Percentiles rank a stretch among this genome's conserved stretches.
Evolutionary conservation across 2,888 invertebrate species (phyloP).

Genomic region (Synergus laeviventris): DNA sequence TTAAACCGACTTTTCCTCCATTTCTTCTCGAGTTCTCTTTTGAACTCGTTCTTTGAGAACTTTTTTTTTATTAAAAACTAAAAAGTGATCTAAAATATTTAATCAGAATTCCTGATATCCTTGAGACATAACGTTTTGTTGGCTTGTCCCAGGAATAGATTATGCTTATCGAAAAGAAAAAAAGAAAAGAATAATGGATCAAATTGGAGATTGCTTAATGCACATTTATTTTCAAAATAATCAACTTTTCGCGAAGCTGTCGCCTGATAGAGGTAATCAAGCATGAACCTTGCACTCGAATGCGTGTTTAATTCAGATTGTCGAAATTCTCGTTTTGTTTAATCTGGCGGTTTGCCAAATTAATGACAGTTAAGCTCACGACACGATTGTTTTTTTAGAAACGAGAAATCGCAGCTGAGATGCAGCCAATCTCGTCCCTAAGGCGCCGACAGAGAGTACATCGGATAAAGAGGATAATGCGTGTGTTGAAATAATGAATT

Average conservation of each 20-base stretch:
- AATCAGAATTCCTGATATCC: neutral
- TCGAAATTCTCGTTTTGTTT: conserved; percentile 13
- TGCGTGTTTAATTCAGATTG: conserved; percentile 28
- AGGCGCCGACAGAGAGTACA: conserved; percentile 41
- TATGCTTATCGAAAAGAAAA: conserved; percentile 4
- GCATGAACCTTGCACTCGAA: conserved; percentile 35
- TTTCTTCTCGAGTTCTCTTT: neutral
- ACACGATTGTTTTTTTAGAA: conserved; percentile 43
- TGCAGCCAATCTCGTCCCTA: conserved; percentile 45
- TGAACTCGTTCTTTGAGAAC: neutral
- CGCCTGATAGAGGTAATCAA: conserved; percentile 29
- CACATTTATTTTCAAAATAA: conserved; percentile 33
- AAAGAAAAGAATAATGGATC: neutral
- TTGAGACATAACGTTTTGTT: neutral
- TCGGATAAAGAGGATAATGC: conserved; percentile 49
- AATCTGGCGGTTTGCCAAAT: neutral
- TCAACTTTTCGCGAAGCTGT: conserved; percentile 18
- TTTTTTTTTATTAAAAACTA: neutral
- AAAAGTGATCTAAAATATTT: neutral
- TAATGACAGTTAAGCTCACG: neutral
- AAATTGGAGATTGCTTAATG: conserved; percentile 26
- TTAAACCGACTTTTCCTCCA: conserved; percentile 2
- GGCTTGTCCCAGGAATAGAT: neutral
- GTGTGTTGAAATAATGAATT: conserved; percentile 45
- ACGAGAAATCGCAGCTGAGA: conserved; percentile 42